phyloP scores from a whole-genome alignment of 2,888 invertebrate genomes.

The Spodoptera exigua region DNA sequence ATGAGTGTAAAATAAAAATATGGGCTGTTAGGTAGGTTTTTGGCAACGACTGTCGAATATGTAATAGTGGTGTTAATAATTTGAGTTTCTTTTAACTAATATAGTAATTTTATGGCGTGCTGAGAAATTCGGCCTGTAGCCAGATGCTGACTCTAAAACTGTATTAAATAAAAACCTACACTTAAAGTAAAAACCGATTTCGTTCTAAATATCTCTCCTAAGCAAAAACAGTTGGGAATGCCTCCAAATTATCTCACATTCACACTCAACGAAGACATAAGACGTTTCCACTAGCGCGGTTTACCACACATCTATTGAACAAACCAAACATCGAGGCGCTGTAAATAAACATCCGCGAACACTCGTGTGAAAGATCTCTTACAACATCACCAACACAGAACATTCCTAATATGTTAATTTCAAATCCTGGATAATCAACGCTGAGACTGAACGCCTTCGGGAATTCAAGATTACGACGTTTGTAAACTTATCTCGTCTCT shows the following conservation, averaged over 20 bases:
- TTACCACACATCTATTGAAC: slow-evolving; percentile 38
- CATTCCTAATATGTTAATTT: slow-evolving; percentile 84
- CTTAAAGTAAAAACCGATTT: slow-evolving; percentile 10
- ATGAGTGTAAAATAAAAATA: slow-evolving; percentile 42
- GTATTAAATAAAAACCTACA: slow-evolving; percentile 1
- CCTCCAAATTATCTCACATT: slow-evolving; percentile 38
- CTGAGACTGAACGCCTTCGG: slow-evolving; percentile 79
- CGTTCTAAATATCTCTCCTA: slow-evolving; percentile 6
- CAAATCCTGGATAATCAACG: slow-evolving; percentile 85
- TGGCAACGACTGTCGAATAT: slow-evolving; percentile 17
- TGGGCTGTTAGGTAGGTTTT: slow-evolving; percentile 16
- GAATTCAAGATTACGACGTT: slow-evolving; percentile 85
- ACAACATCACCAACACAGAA: slow-evolving; percentile 50
- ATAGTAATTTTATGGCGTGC: background rate
- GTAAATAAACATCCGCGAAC: slow-evolving; percentile 43
- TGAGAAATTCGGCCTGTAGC: background rate
- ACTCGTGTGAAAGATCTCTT: slow-evolving; percentile 47
- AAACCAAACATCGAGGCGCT: slow-evolving; percentile 38
- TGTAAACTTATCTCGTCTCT: slow-evolving; percentile 87
- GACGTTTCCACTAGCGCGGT: slow-evolving; percentile 30
- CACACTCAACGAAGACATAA: slow-evolving; percentile 33
- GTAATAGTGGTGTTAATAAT: background rate
- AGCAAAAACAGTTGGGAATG: slow-evolving; percentile 24
- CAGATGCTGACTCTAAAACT: too few relatives aligned
- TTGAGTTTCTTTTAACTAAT: background rate